Conservation (phyloP, 1,140 invertebrate genomes). For the Himalopsyche phryganea region DNA sequence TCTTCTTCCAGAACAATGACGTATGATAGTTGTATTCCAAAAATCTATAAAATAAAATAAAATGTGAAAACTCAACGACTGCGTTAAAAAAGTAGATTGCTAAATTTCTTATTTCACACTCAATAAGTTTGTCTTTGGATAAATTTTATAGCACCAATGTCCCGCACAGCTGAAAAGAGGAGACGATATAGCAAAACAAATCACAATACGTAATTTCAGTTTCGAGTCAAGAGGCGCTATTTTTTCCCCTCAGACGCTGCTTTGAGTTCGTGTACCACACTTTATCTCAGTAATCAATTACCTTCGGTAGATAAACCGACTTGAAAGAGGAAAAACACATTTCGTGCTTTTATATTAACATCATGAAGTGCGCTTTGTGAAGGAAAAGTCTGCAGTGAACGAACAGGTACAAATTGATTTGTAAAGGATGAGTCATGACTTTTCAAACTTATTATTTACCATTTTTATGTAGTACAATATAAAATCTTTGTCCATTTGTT, state of each 20-base stretch:
- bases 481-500: not conserved
- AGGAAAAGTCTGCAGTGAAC: not conserved
- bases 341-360: conserved; percentile 6
- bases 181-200: too few species aligned
- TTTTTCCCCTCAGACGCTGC: conserved; percentile 1
- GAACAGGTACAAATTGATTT: not conserved
- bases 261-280: not conserved
- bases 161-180: too few species aligned
- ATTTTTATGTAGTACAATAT: not conserved
- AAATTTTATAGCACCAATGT: too few species aligned
- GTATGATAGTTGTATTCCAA: too few species aligned
- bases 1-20: too few species aligned
- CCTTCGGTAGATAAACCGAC: conserved; percentile 23
- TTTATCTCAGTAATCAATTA: conserved; percentile 29
- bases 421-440: too few species aligned
- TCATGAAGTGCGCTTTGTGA: not conserved
- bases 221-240: conserved; percentile 17
- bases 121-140: too few species aligned
- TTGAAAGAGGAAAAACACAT: conserved; percentile 17
- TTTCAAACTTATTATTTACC: not conserved
- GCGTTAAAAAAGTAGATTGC: too few species aligned
- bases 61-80: too few species aligned
- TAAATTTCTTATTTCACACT: too few species aligned
- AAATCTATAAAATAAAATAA: too few species aligned
- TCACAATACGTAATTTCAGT: not conserved